Base-by-base conservation (phyloP, 2,113 vertebrate genomes). In the Vidua macroura region DNA sequence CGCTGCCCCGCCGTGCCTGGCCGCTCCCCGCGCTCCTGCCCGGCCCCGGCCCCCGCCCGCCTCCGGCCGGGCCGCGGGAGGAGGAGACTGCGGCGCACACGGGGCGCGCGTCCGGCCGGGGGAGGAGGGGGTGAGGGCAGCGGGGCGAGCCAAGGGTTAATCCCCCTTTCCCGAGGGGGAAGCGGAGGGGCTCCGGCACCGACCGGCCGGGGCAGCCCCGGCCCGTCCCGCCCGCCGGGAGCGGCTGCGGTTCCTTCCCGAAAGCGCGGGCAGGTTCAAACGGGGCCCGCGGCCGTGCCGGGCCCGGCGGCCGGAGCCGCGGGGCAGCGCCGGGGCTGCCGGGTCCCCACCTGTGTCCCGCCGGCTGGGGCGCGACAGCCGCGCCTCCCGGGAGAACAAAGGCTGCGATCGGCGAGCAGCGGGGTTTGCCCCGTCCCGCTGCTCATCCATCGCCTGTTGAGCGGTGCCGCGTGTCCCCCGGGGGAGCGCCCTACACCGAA, bases 1-100 rank as follows among this genome's bases (percentile, higher is more conserved):
- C 59, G 92, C 88, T 80, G 92, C 56, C 66, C 69, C 82, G 86
- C 92, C 76, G 93, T 64, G 86, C 39, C 82, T 90, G 92, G 92
- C 89, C 92, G 90, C 96, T 92, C 84, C 80, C 90, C 72, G 56
- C 63, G 44, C 15, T 72, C 58, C 58, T 66, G 66, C 68, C 74
- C 37, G 85, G 92, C 75, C 83, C 91, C 89, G 59, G 83, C 83
- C 77, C 70, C 83, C 64, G 75, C 93, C 77, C 89, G 78, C 75
- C 72, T 89, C 79, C 70, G 64, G 41, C 70, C 72, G 72, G 77
- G 73, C 82, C 62, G 86, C 73, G 23, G 94, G 89, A 92, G 92
- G 92, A 92, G 92, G 92, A 93, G 88, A 95, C 92, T 89, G 83
- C 51, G 11, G 64, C 75, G 30, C 59, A 0, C 49, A 39, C 55